phyloP scores from a whole-genome alignment of 92 coral and sea anemone genomes.

The Siderastrea siderea region DNA sequence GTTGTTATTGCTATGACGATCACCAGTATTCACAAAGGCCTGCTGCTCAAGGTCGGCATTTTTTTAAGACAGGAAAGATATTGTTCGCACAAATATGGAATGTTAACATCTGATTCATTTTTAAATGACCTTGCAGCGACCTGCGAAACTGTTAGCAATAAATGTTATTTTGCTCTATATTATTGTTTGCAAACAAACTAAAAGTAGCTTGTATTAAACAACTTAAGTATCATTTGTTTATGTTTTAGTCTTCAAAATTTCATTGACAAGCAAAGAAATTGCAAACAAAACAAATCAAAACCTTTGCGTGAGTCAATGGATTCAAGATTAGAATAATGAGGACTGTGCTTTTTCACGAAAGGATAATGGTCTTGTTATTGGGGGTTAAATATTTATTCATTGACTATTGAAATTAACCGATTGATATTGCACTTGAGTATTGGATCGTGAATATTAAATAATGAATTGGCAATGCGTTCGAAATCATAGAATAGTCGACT shows the following conservation, averaged over 20 bases:
- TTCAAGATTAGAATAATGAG: neutral
- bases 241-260: too few relatives aligned
- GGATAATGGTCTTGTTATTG: neutral
- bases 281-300: neutral
- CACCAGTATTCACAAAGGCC: too few relatives aligned
- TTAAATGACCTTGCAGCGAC: neutral
- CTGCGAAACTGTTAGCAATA: neutral
- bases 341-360: neutral
- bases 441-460: neutral
- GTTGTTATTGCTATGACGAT: neutral
- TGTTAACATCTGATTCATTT: neutral
- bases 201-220: neutral
- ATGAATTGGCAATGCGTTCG: too few relatives aligned
- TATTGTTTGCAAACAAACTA: too few relatives aligned
- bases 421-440: neutral
- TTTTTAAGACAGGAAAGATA: neutral
- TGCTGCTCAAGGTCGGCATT: neutral
- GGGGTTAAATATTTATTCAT: neutral
- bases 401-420: neutral
- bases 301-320: neutral
- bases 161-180: neutral
- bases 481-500: too few relatives aligned
- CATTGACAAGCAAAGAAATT: neutral
- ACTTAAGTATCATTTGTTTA: too few relatives aligned
- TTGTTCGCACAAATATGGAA: too few relatives aligned